Conservation (phyloP, 2,113 vertebrate species). For the Aspiorhynchus laticeps region DNA sequence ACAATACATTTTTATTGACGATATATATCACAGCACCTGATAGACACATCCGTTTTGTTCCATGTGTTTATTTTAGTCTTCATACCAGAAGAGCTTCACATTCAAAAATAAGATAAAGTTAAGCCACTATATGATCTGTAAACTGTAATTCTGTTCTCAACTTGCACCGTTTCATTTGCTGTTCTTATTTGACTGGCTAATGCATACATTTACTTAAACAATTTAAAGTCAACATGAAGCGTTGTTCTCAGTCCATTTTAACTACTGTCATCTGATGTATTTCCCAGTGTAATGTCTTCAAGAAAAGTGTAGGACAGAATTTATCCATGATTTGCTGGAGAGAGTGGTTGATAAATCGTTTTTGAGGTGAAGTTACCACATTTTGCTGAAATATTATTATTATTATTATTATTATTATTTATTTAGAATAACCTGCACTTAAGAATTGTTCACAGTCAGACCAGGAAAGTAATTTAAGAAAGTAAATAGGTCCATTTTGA, state of each 20-base stretch:
- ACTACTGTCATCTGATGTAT: neutral
- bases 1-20: conserved; percentile 71
- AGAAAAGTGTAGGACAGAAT: neutral
- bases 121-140: neutral
- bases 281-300: neutral
- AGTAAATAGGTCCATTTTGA: neutral
- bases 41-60: conserved; percentile 33
- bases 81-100: neutral
- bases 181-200: neutral
- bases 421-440: neutral
- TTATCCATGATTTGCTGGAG: neutral
- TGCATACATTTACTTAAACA: neutral
- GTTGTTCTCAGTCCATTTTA: neutral
- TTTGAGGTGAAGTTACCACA: neutral
- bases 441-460: neutral
- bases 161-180: neutral
- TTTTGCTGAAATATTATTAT: neutral
- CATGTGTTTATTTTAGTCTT: neutral
- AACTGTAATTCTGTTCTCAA: neutral
- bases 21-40: neutral
- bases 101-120: neutral
- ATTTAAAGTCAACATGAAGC: conserved; percentile 18
- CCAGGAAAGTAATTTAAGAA: neutral
- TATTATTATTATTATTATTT: neutral
- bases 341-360: neutral